A percentile compares a stretch with the other conserved stretches of the same genome.
These are phyloP conservation scores for Myanophis thanlyinensis DNA, from an alignment of 2,113 vertebrate genomes.

Conservation along the genomic window DNA sequence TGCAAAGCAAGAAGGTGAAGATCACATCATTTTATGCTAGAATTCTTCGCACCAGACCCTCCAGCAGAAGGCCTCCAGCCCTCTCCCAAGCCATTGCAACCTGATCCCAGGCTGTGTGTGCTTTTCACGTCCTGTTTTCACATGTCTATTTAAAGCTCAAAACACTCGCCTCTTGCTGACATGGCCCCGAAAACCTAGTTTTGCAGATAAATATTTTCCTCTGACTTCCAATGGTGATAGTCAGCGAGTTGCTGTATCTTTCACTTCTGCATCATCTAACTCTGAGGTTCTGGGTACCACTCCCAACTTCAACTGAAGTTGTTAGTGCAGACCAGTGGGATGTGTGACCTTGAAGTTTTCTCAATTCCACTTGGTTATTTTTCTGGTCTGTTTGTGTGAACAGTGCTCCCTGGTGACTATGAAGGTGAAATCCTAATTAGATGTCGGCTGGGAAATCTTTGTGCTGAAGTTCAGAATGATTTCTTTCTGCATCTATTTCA, in stretches of 20 bases:
- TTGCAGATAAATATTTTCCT: neutral
- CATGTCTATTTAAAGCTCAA: constrained; percentile 21
- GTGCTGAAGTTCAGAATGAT: neutral
- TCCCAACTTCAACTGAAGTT: neutral
- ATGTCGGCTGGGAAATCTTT: no score
- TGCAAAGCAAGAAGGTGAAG: neutral
- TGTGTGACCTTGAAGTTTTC: neutral
- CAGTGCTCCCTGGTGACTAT: neutral
- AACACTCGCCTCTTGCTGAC: neutral
- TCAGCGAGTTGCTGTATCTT: neutral
- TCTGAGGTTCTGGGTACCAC: neutral
- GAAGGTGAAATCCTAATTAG: neutral
- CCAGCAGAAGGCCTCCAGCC: neutral
- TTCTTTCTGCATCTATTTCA: neutral
- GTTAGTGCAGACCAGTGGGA: neutral
- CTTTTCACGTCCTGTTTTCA: constrained; percentile 23
- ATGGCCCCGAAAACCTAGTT: neutral
- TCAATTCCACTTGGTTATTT: neutral
- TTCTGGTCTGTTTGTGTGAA: neutral
- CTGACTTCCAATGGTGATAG: neutral
- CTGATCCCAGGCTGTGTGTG: neutral
- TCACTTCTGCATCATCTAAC: neutral
- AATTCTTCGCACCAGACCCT: neutral
- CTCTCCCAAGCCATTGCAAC: neutral
- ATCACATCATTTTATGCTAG: no score